phyloP scores from a whole-genome alignment of 2,888 invertebrate genomes.

The Tenthredo amoena region DNA sequence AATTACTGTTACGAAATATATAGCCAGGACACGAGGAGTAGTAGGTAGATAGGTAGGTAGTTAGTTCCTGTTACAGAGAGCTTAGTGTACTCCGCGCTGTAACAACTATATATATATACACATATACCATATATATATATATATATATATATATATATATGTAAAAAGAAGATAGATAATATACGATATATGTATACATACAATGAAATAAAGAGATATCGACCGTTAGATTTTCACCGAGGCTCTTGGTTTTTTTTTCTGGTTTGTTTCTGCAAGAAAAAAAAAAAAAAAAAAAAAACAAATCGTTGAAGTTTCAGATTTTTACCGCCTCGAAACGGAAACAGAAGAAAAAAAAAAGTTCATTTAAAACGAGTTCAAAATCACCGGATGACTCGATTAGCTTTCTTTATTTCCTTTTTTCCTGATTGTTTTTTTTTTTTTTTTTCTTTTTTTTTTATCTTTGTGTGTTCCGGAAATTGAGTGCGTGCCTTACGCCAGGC shows the following conservation, averaged over 20 bases:
- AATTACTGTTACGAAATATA: slow-evolving; percentile 42
- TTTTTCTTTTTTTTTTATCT: neutral
- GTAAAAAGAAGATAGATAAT: too few relatives aligned
- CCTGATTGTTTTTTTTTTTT: neutral
- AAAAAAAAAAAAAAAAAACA: too few relatives aligned
- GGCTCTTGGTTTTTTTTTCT: too few relatives aligned
- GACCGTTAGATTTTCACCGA: too few relatives aligned
- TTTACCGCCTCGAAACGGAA: too few relatives aligned
- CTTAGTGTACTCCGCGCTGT: neutral
- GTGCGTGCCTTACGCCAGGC: neutral
- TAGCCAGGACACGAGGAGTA: neutral
- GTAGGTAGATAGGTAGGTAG: neutral
- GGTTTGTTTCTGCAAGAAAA: too few relatives aligned
- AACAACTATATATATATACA: too few relatives aligned
- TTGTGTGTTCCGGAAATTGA: slow-evolving; percentile 4
- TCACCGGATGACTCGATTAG: neutral
- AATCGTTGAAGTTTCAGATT: too few relatives aligned
- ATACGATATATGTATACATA: too few relatives aligned
- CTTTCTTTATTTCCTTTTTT: neutral
- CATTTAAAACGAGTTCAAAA: neutral
- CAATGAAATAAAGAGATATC: too few relatives aligned
- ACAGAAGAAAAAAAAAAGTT: neutral
- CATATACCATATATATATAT: too few relatives aligned
- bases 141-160: too few relatives aligned
- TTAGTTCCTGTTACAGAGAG: slow-evolving; percentile 7